A percentile compares a stretch with the other conserved stretches of the same genome.
Conservation (phyloP, 2,113 vertebrate species). For the Etheostoma spectabile region DNA sequence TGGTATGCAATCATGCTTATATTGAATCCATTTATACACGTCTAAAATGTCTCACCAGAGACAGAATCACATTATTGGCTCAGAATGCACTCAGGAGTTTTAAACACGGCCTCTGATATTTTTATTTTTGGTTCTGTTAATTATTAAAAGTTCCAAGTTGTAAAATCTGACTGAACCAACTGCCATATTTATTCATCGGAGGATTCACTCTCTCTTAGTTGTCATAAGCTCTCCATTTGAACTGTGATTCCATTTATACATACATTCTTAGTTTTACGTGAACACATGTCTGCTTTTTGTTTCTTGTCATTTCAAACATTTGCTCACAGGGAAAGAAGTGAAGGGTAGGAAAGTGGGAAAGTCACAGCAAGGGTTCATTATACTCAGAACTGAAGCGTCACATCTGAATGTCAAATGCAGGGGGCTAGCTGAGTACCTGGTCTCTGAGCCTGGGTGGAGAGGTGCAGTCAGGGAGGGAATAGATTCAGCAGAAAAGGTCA, state of each 20-base stretch:
- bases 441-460: slow-evolving; percentile 66
- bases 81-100: slow-evolving; percentile 28
- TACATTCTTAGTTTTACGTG: neutral
- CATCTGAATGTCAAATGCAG: slow-evolving; percentile 75
- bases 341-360: slow-evolving; percentile 55
- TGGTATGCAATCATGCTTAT: slow-evolving; percentile 53
- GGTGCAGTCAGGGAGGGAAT: slow-evolving; percentile 69
- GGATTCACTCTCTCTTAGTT: neutral
- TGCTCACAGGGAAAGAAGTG: slow-evolving; percentile 46
- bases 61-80: slow-evolving; percentile 42
- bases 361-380: slow-evolving; percentile 73
- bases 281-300: slow-evolving; percentile 42
- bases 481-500: slow-evolving; percentile 76
- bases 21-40: slow-evolving; percentile 34
- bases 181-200: neutral
- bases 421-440: slow-evolving; percentile 55
- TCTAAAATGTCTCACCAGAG: slow-evolving; percentile 48
- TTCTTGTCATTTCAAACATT: slow-evolving; percentile 55
- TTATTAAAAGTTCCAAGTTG: slow-evolving; percentile 30
- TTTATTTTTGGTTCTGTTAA: slow-evolving; percentile 28
- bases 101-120: slow-evolving; percentile 28
- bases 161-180: slow-evolving; percentile 41
- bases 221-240: slow-evolving; percentile 9
- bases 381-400: slow-evolving; percentile 50
- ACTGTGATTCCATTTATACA: slow-evolving; percentile 8